Evolutionary conservation across 2,113 vertebrate genomes (phyloP).

Genomic region (zebrafish (Danio rerio)): DNA sequence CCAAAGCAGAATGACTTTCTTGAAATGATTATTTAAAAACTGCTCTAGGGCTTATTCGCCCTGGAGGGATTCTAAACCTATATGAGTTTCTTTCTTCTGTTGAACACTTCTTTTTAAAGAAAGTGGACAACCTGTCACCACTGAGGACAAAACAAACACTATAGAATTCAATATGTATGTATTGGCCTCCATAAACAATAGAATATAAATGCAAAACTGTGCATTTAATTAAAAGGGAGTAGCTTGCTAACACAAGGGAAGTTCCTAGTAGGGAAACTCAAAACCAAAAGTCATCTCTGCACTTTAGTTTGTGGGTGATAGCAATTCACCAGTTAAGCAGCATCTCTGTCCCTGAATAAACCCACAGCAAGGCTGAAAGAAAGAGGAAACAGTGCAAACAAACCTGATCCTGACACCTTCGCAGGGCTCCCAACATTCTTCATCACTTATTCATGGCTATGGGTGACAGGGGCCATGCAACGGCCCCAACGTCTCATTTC

Average conservation of each 20-base stretch:
- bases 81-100: too few species aligned
- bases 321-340: slow-evolving; percentile 3
- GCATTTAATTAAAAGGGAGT: too few species aligned
- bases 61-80: too few species aligned
- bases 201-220: too few species aligned
- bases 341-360: slow-evolving; percentile 69
- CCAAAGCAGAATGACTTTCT: not conserved
- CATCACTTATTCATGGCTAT: slow-evolving; percentile 80
- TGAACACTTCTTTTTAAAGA: too few species aligned
- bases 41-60: too few species aligned
- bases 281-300: slow-evolving; percentile 7
- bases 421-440: slow-evolving; percentile 76
- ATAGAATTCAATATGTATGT: too few species aligned
- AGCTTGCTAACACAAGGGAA: not conserved
- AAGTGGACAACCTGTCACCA: too few species aligned
- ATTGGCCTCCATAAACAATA: too few species aligned
- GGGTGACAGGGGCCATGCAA: slow-evolving; percentile 71
- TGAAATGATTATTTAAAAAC: too few species aligned
- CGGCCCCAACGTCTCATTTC: slow-evolving; percentile 53
- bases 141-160: too few species aligned
- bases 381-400: slow-evolving; percentile 72
- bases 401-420: slow-evolving; percentile 82
- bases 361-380: slow-evolving; percentile 60
- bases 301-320: slow-evolving; percentile 34
- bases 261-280: not conserved